Evolutionary conservation across 2,888 invertebrate species (phyloP).

Genomic region (Norana najaformis): DNA sequence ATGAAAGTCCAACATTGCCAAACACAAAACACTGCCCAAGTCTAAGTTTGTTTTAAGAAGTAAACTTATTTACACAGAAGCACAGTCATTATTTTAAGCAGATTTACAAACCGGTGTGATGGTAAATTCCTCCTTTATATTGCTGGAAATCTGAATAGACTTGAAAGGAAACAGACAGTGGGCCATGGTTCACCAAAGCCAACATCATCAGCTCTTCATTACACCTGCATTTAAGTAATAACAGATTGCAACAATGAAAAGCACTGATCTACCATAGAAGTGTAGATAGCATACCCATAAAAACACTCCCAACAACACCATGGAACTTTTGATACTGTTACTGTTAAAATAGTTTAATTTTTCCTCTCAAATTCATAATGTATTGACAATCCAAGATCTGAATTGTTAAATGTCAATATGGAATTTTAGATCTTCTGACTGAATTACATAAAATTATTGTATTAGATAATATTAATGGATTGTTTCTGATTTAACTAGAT

Average conservation of each 20-base stretch:
- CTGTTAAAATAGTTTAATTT: too few species aligned
- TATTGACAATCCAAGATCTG: too few species aligned
- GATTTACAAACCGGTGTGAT: conserved; percentile 42
- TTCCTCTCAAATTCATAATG: too few species aligned
- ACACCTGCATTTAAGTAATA: conserved; percentile 53
- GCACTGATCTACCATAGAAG: background rate
- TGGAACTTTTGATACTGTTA: too few species aligned
- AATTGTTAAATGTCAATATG: too few species aligned
- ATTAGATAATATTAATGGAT: background rate
- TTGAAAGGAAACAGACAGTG: conserved; percentile 64
- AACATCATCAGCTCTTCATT: conserved; percentile 64
- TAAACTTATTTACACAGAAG: background rate
- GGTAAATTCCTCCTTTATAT: conserved; percentile 63
- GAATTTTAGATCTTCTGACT: background rate
- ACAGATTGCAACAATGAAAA: background rate
- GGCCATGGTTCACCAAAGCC: conserved; percentile 63
- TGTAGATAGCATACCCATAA: too few species aligned
- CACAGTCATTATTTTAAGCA: background rate
- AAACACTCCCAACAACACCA: too few species aligned
- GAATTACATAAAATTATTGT: background rate
- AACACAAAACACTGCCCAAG: background rate
- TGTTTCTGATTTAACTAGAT: background rate
- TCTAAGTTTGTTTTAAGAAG: background rate
- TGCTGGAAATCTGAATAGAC: conserved; percentile 62
- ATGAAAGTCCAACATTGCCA: background rate